A percentile compares a stretch with the other conserved stretches of the same genome.
Conservation (phyloP, 2,797 vertebrate genomes). For the Melanotaenia boesemani region DNA sequence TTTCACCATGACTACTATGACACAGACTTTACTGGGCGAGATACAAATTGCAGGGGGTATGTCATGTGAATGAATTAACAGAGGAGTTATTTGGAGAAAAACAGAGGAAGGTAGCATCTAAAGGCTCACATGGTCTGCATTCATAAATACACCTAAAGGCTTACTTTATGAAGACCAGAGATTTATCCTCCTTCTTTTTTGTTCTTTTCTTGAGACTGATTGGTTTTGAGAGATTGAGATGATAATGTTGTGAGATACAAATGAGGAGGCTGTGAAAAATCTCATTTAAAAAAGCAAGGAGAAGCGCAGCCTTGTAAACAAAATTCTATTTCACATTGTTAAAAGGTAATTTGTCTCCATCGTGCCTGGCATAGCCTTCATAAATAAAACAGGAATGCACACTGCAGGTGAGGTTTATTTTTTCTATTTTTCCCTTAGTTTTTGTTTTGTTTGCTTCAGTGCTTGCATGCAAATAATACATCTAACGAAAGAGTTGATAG, state of each 20-base stretch:
- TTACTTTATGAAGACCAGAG: slow-evolving; percentile 72
- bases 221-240: slow-evolving; percentile 83
- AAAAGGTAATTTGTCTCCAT: slow-evolving; percentile 89
- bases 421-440: slow-evolving; percentile 54
- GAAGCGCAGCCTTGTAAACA: slow-evolving; percentile 84
- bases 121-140: slow-evolving; percentile 55
- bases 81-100: slow-evolving; percentile 40
- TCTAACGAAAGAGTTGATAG: slow-evolving; percentile 48
- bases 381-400: slow-evolving; percentile 83
- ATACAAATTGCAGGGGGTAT: slow-evolving; percentile 59
- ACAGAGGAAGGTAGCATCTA: slow-evolving; percentile 4
- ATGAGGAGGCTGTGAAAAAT: slow-evolving; percentile 82
- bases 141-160: slow-evolving; percentile 76
- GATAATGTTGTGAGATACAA: slow-evolving; percentile 83
- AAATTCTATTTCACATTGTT: slow-evolving; percentile 89
- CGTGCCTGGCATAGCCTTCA: slow-evolving; percentile 80
- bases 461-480: slow-evolving; percentile 66
- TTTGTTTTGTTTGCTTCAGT: slow-evolving; percentile 61
- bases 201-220: slow-evolving; percentile 74
- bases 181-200: slow-evolving; percentile 59
- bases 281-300: slow-evolving; percentile 83
- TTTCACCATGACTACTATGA: slow-evolving; percentile 21
- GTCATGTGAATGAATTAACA: slow-evolving; percentile 49
- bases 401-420: slow-evolving; percentile 76
- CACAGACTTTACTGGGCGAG: slow-evolving; percentile 44